Base-by-base conservation (phyloP, 2,888 invertebrate genomes). In the Andrena fulva region DNA sequence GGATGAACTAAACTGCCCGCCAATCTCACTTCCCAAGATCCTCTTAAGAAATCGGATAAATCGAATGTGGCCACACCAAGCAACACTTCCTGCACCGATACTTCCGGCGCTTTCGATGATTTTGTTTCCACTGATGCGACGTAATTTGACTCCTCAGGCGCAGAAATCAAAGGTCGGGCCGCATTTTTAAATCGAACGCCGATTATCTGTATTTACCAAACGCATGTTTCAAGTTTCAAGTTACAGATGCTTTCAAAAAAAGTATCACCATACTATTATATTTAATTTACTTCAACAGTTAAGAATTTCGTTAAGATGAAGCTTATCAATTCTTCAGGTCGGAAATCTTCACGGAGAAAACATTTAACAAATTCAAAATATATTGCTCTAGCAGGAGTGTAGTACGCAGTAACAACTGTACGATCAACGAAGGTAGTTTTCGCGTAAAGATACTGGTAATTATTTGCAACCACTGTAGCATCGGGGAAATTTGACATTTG, bases 341-440 rank as follows among this genome's bases (percentile, higher is more conserved):
- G 68, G 48, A 84, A 82, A 31, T 82, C 75, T 10, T 76, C 66
- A 8, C 6, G 60, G 10, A 82, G 54, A 10, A 72, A 79, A n/a
- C 74, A 72, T 31, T 82, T 78, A 8, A 79, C 42, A 29, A 78
- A 82, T 27, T 82, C 78, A 35, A 84, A 82, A 27, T 29, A 56
- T 48, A 84, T 75, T 5, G 56, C 66, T 31, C 6, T 52, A 12
- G 66, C 35, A 16, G 66, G 63, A 35, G 29, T 42, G 31, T 79
- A 82, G 12, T 33, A 74, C 4, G 82, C 64, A 2, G 84, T 84
- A 3, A 50, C 10, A 10, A 79, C 60, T 12, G 33, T 63, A 12
- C 42, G 71, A 56, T 79, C 60, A 4, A 74, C 75, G 10, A 82
- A 77, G 10, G 54, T 16, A 59, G 64, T 54, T 56, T 76, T 84